Conservation (phyloP, 2,888 invertebrate species). For the Malthinus flaveolus region DNA sequence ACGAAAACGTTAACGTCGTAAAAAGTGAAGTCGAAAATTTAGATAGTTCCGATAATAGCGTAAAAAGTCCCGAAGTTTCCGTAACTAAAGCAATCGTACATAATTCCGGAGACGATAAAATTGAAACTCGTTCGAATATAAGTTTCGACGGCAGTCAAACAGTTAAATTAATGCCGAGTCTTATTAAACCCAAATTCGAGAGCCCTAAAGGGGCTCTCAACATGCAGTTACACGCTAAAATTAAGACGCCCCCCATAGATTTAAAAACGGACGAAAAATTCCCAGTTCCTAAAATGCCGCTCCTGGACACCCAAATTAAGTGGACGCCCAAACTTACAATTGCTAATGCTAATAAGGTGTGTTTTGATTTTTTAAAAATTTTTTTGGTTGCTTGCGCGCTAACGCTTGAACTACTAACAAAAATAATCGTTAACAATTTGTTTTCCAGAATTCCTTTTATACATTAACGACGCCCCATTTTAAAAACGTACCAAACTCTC, state of each 20-base stretch:
- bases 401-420: not conserved
- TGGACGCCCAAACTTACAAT: slow-evolving; percentile 29
- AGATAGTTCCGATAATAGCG: slow-evolving; percentile 41
- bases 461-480: slow-evolving; percentile 57
- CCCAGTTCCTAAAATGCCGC: slow-evolving; percentile 49
- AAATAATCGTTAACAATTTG: slow-evolving; percentile 15
- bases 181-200: slow-evolving; percentile 53
- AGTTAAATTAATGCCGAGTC: slow-evolving; percentile 63
- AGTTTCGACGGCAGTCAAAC: slow-evolving; percentile 53
- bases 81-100: slow-evolving; percentile 47
- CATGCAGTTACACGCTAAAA: slow-evolving; percentile 48
- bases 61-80: slow-evolving; percentile 38
- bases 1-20: slow-evolving; percentile 28
- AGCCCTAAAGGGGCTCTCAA: slow-evolving; percentile 50
- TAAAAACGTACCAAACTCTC: slow-evolving; percentile 63
- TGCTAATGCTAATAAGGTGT: slow-evolving; percentile 46
- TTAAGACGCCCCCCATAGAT: slow-evolving; percentile 33
- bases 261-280: slow-evolving; percentile 13
- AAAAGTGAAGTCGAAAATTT: slow-evolving; percentile 23
- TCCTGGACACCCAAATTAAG: slow-evolving; percentile 45
- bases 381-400: slow-evolving; percentile 13
- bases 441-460: slow-evolving; percentile 56
- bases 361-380: slow-evolving; percentile 42
- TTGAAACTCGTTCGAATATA: not conserved
- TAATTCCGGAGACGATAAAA: slow-evolving; percentile 15